Percentiles rank a stretch among this genome's conserved stretches.
phyloP scores from a whole-genome alignment of 2,113 vertebrate genomes.

The Hippolais icterina region DNA sequence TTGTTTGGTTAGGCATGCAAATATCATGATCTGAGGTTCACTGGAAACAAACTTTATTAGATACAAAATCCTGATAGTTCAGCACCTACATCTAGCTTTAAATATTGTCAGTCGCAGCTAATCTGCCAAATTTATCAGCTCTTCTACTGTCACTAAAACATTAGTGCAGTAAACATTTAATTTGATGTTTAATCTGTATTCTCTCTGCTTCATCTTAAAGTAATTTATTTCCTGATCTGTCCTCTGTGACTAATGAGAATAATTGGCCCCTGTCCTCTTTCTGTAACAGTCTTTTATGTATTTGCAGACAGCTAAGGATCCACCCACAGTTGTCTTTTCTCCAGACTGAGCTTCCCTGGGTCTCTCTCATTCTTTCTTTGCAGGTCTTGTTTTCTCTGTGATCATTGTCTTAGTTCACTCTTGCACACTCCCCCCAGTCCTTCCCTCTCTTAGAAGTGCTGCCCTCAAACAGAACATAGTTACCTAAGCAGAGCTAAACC shows the following conservation, averaged over 20 bases:
- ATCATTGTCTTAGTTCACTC: neutral
- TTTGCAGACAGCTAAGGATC: constrained; percentile 40
- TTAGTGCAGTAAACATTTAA: constrained; percentile 51
- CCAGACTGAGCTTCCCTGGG: neutral
- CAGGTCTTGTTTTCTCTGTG: neutral
- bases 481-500: neutral
- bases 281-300: constrained; percentile 11
- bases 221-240: constrained; percentile 45
- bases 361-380: constrained; percentile 6
- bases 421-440: neutral
- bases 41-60: neutral
- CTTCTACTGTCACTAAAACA: constrained; percentile 2
- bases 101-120: neutral
- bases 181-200: constrained; percentile 32
- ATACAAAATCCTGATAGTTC: neutral
- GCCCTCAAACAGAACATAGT: neutral
- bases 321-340: constrained; percentile 21
- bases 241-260: constrained; percentile 52
- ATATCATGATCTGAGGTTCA: neutral
- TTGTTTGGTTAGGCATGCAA: neutral
- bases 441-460: neutral
- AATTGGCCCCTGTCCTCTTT: constrained; percentile 51
- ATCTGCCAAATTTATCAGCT: neutral
- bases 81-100: constrained; percentile 2
- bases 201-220: constrained; percentile 27